Base-by-base conservation (phyloP, 2,113 vertebrate species). In the Proterorhinus semilunaris region DNA sequence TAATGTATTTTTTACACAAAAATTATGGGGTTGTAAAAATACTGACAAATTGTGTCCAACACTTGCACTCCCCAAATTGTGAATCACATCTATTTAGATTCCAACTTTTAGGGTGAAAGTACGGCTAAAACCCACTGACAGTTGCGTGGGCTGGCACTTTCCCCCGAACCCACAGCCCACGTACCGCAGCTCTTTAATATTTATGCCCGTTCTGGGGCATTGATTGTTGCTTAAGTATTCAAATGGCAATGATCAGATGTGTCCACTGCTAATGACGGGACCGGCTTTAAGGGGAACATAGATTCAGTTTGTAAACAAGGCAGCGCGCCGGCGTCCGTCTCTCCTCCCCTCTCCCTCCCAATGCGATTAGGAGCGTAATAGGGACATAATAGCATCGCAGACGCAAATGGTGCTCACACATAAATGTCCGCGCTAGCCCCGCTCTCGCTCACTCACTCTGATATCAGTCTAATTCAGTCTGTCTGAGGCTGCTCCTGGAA, bases 231-330 rank as follows among this genome's bases (percentile, higher is more conserved):
- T 66, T 81, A 44, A 36, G 47, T 66, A 71, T 80, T 75, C 42
- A 63, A 48, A 76, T 77, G 10, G 17, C 46, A 74, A 12, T 47
- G 9, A 82, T 75, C 66, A 57, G 66, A 72, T 64, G 59, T 69
- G 74, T 77, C 66, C 75, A 61, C 12, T 49, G 66, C 64, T 74
- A 69, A 77, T 74, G 62, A 68, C 64, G 74, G 54, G 17, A 17
- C 64, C 72, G 72, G 10, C 72, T 75, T 42, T 74, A 36, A 52
- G 65, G 70, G 66, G 63, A 78, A 71, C 71, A 73, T 36, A 27
- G 44, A 54, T 80, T 81, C 76, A 64, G 66, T 85, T 79, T 80
- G 79, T 81, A 84, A 86, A 81, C 75, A 79, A 71, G 1, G 36
- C 21, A 17, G 64, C 76, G 64, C 17, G 58, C 36, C 54, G 63